Base-by-base conservation (phyloP, 1,140 invertebrate genomes). In the Rhizoglyphus robini region DNA sequence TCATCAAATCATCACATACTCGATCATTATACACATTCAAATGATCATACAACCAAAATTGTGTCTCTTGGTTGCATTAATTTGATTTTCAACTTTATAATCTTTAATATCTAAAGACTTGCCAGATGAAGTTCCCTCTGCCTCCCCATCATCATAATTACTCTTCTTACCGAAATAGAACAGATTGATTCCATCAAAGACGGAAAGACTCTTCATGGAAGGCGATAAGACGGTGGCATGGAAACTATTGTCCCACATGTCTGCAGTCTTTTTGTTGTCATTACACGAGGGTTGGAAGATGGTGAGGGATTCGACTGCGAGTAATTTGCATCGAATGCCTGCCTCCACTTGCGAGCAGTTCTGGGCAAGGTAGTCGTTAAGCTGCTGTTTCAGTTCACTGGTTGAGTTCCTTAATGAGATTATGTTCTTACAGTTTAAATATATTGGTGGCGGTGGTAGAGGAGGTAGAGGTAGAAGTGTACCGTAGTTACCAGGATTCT, bases 221-320 rank as follows among this genome's bases (percentile, higher is more conserved):
- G 58, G 23, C 3, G 63, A 49, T 31, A 36, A 23, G 15, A 23
- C 8, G 2, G 46, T 41, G 4, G 63, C 63, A 27, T 49, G 63
- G 51, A 64, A 64, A 57, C 63, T 64, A 29, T 49, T 30, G 23
- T 64, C 46, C n/a, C 32, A 36, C 18, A 36, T 46, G 15, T 64
- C 63, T 1, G 4, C 15, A 13, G 32, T 11, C 8, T 38, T 23
- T 20, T 23, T 23, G 29, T 11, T 51, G 23, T 27, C 29, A 51
- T 27, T 51, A 51, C 23, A 13, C 13, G n/a, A n/a, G n/a, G n/a
- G n/a, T n/a, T 51, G 23, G 23, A 51, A 64, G 13, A 64, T 48
- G 1, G 30, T 5, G 4, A 64, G 20, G 1, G 63, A 48, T 49
- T 64, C 63, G 2, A 8, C 38, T 23, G 11, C n/a, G 23, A 64